Percentiles rank a stretch among this genome's conserved stretches.
Conservation (phyloP, 2,797 vertebrate genomes). For the Rhyacichthys aspro region DNA sequence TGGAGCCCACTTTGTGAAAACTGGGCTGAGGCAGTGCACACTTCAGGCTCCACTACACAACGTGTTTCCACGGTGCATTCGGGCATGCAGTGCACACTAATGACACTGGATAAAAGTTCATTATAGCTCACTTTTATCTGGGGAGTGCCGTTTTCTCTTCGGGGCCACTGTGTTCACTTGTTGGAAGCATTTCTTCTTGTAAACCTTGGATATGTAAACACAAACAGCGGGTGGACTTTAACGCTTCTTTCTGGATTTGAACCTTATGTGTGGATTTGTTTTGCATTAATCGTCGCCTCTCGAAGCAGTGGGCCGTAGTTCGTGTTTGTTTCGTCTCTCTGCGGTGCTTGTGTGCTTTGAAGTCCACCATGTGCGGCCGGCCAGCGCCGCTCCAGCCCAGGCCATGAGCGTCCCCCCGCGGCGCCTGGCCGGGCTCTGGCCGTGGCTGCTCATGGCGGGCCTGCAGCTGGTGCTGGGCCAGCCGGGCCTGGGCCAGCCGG, state of each 20-base stretch:
- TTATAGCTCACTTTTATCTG: conserved; percentile 6
- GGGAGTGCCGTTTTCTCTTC: conserved; percentile 13
- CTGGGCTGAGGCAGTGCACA: conserved; percentile 46
- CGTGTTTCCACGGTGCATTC: conserved; percentile 42
- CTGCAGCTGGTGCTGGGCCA: conserved; percentile 89
- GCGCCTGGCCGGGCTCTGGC: conserved; percentile 88
- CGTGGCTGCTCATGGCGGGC: conserved; percentile 94
- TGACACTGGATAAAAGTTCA: conserved; percentile 67
- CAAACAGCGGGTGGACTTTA: neutral
- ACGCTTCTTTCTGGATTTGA: neutral
- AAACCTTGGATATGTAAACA: conserved; percentile 7
- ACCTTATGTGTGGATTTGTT: conserved; percentile 6
- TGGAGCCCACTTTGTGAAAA: neutral
- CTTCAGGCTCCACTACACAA: conserved; percentile 35
- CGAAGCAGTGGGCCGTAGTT: neutral
- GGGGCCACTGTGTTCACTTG: conserved; percentile 13
- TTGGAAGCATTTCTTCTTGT: conserved; percentile 8
- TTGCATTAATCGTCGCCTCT: conserved; percentile 1
- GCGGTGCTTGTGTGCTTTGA: conserved; percentile 75
- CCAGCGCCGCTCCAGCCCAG: conserved; percentile 91
- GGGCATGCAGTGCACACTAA: conserved; percentile 40
- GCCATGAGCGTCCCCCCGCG: conserved; percentile 92
- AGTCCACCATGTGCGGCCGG: conserved; percentile 90
- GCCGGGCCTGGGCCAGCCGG: conserved; percentile 79
- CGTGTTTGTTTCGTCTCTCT: conserved; percentile 18